A percentile compares a stretch with the other conserved stretches of the same genome.
These are phyloP conservation scores for Ypsolopha scabrella DNA, from an alignment of 2,888 invertebrate species.

Conservation along the genomic window DNA sequence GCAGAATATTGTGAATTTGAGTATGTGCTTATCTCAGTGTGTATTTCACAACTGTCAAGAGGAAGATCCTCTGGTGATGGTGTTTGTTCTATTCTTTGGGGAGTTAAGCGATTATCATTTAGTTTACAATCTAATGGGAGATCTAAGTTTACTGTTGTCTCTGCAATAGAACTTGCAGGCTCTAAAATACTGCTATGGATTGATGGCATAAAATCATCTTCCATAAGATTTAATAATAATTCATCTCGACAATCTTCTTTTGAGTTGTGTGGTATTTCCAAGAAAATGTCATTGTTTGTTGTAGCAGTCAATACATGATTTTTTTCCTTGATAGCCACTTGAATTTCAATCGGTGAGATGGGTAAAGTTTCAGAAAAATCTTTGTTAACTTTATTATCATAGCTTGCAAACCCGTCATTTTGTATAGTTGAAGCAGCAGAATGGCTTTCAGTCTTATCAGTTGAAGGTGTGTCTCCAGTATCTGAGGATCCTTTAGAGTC, in stretches of 20 bases:
- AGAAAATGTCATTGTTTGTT: too few species aligned
- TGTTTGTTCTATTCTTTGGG: slow-evolving; percentile 77
- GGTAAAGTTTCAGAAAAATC: too few species aligned
- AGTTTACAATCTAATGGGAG: slow-evolving; percentile 61
- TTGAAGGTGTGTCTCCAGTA: slow-evolving; percentile 66
- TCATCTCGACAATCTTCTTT: neutral
- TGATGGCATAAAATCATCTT: slow-evolving; percentile 74
- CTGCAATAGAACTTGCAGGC: slow-evolving; percentile 64
- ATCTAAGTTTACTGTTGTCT: slow-evolving; percentile 66
- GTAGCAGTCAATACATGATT: too few species aligned
- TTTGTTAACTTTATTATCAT: slow-evolving; percentile 11
- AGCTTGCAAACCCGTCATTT: slow-evolving; percentile 51
- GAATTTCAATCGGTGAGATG: too few species aligned
- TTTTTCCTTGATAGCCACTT: too few species aligned
- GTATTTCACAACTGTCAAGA: slow-evolving; percentile 78
- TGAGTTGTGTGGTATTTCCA: too few species aligned
- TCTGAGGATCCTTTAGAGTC: slow-evolving; percentile 58
- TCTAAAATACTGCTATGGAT: slow-evolving; percentile 72
- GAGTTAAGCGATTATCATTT: slow-evolving; percentile 40
- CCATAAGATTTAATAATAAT: slow-evolving; percentile 19
- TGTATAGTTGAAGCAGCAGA: slow-evolving; percentile 64
- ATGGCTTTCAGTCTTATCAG: slow-evolving; percentile 67
- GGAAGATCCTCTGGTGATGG: slow-evolving; percentile 90
- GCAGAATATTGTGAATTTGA: slow-evolving; percentile 53
- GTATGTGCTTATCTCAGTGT: slow-evolving; percentile 69